phyloP scores from a whole-genome alignment of 1,140 invertebrate species.

The Geopemphigus sp. region DNA sequence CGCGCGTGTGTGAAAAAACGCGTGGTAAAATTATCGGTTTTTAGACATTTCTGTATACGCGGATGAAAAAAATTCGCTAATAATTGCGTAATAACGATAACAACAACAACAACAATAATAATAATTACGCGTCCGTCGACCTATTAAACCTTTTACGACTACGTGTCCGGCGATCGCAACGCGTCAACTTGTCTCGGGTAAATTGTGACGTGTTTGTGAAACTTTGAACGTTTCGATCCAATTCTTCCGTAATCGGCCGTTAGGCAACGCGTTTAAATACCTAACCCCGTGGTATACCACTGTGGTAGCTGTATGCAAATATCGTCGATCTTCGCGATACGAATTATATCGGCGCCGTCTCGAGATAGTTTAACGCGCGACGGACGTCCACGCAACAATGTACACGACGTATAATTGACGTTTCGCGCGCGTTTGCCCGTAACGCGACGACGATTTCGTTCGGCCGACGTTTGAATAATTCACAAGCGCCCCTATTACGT shows the following conservation, averaged over 20 bases:
- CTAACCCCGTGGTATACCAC: not conserved
- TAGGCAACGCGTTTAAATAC: not conserved
- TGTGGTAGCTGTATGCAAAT: not conserved
- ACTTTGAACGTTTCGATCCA: not conserved
- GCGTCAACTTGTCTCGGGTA: not conserved
- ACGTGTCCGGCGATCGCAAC: not conserved
- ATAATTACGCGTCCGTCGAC: too few relatives aligned
- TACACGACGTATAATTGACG: too few relatives aligned
- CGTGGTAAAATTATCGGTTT: slow-evolving; percentile 1
- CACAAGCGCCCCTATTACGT: too few relatives aligned
- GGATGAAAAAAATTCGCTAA: not conserved
- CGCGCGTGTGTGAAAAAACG: not conserved
- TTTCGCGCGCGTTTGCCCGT: too few relatives aligned
- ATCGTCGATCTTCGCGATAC: too few relatives aligned
- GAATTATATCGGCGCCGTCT: too few relatives aligned
- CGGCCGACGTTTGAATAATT: too few relatives aligned
- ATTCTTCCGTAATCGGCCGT: not conserved
- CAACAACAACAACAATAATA: too few relatives aligned
- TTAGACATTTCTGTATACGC: not conserved
- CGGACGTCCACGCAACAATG: too few relatives aligned
- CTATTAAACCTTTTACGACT: too few relatives aligned
- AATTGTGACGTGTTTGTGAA: slow-evolving; percentile 6
- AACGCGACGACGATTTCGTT: too few relatives aligned
- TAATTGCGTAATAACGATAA: not conserved
- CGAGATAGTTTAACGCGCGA: too few relatives aligned